Conservation (phyloP, 2,113 vertebrate species). For the Otus sunia region DNA sequence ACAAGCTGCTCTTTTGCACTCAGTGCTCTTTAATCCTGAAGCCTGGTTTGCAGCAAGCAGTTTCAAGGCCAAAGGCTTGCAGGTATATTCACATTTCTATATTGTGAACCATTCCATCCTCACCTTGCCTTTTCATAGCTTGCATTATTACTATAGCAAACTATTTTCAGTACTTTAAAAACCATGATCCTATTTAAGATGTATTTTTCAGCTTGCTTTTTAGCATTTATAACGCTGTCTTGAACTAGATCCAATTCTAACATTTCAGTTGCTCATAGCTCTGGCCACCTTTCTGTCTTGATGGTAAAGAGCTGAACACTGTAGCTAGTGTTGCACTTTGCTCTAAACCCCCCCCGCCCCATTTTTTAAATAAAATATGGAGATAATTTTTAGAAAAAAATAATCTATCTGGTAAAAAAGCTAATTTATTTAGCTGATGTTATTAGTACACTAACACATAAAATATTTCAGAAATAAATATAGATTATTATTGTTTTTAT, state of each 20-base stretch:
- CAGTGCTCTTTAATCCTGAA: neutral
- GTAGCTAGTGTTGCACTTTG: neutral
- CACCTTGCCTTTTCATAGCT: neutral
- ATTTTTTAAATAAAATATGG: neutral
- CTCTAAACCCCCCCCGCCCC: neutral
- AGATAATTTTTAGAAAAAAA: neutral
- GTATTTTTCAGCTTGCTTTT: neutral
- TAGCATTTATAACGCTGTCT: neutral
- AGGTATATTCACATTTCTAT: neutral
- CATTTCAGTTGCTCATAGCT: neutral
- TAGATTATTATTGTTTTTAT: neutral
- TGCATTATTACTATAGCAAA: neutral
- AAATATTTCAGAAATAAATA: neutral
- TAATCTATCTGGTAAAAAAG: neutral
- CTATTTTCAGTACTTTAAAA: neutral
- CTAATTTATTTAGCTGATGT: neutral
- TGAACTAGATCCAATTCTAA: neutral
- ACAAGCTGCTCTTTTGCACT: conserved; percentile 26
- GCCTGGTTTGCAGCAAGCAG: neutral
- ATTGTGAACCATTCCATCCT: neutral
- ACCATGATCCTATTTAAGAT: neutral
- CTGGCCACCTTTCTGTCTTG: neutral
- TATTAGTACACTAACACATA: neutral
- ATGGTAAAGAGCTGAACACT: neutral
- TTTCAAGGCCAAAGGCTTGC: conserved; percentile 11